Conservation (phyloP, 2,888 invertebrate genomes). For the Harpalus rufipes region DNA sequence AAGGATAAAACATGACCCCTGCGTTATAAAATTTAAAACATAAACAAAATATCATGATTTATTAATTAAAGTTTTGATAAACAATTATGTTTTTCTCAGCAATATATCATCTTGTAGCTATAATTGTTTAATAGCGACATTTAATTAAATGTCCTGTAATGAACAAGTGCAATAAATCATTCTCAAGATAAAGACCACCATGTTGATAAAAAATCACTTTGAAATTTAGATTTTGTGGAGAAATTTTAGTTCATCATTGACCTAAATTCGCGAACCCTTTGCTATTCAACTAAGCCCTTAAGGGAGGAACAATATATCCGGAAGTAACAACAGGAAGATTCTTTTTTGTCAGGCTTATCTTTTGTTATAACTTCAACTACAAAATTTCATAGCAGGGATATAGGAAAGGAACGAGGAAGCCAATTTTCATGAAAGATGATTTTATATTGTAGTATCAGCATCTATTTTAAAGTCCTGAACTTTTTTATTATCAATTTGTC, state of each 20-base stretch:
- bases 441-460: too few relatives aligned
- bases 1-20: background rate
- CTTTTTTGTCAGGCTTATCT: background rate
- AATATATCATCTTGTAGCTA: constrained; percentile 14
- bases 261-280: constrained; percentile 1
- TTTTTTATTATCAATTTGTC: too few relatives aligned
- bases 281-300: background rate
- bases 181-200: background rate
- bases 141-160: constrained; percentile 25
- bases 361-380: background rate
- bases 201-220: background rate
- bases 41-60: background rate
- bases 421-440: too few relatives aligned
- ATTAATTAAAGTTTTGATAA: background rate
- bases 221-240: background rate
- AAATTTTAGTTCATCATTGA: constrained; percentile 3
- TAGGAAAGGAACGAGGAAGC: too few relatives aligned
- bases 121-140: constrained; percentile 14
- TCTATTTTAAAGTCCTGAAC: too few relatives aligned
- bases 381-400: too few relatives aligned
- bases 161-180: background rate
- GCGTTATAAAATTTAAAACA: background rate
- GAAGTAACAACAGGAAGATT: background rate
- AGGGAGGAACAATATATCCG: background rate
- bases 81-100: background rate